phyloP scores from a whole-genome alignment of 2,888 invertebrate genomes.

The Lymantria dispar region DNA sequence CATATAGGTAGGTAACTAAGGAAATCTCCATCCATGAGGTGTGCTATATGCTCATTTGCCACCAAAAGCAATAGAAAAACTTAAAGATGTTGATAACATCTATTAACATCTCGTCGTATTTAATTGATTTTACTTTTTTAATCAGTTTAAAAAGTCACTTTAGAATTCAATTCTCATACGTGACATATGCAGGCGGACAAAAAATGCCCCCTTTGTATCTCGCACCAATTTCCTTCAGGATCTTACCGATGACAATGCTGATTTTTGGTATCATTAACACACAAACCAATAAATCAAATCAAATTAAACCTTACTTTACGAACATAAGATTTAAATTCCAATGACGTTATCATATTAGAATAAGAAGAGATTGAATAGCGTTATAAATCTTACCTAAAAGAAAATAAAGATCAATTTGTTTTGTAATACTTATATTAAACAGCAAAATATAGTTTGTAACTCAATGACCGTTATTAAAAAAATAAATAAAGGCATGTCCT shows the following conservation, averaged over 20 bases:
- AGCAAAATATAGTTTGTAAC: conserved; percentile 18
- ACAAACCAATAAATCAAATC: conserved; percentile 1
- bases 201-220: conserved; percentile 38
- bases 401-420: conserved; percentile 15
- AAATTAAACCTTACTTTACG: background rate
- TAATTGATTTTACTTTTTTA: too few relatives aligned
- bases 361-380: background rate
- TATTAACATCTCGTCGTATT: too few relatives aligned
- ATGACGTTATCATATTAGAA: background rate
- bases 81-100: too few relatives aligned
- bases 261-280: conserved; percentile 33
- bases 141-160: conserved; percentile 26
- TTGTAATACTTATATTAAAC: background rate
- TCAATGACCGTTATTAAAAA: conserved; percentile 54
- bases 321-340: background rate
- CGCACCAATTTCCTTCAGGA: conserved; percentile 50
- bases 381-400: background rate
- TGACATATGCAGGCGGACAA: conserved; percentile 24
- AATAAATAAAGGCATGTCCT: conserved; percentile 49
- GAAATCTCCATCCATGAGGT: too few relatives aligned
- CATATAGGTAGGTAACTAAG: too few relatives aligned
- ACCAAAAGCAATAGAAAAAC: too few relatives aligned
- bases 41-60: too few relatives aligned
- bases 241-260: conserved; percentile 55
- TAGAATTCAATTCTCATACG: conserved; percentile 30